Percentiles rank a stretch among this genome's conserved stretches.
Conservation (phyloP, 2,113 vertebrate species). For the Poeciliopsis retropinna region DNA sequence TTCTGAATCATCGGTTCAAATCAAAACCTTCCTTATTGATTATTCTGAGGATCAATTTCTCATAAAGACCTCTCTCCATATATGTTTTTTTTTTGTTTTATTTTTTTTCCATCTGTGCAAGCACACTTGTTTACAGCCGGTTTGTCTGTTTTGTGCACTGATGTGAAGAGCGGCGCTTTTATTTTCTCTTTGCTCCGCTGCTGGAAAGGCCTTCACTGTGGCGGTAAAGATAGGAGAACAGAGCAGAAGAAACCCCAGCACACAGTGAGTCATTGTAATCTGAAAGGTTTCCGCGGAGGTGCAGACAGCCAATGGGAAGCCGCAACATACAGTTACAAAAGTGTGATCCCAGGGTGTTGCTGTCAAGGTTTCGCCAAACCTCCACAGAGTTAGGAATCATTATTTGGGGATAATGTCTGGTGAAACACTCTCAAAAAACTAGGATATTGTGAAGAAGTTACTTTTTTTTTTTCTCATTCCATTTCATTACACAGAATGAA, state of each 20-base stretch:
- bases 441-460: no score
- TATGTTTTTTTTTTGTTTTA: no score
- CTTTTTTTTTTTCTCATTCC: no score
- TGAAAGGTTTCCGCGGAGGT: conserved; percentile 49
- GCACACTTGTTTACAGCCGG: background rate
- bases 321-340: conserved; percentile 29
- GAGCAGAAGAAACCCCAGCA: conserved; percentile 23
- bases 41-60: no score
- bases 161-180: background rate
- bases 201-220: conserved; percentile 29
- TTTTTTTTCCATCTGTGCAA: no score
- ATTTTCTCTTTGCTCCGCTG: background rate
- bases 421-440: no score
- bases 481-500: no score
- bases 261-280: conserved; percentile 28
- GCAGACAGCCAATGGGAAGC: conserved; percentile 42
- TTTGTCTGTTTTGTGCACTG: background rate
- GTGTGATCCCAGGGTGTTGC: conserved; percentile 7
- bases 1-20: conserved; percentile 47
- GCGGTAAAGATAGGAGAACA: conserved; percentile 21
- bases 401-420: background rate
- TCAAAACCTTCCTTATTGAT: conserved; percentile 19
- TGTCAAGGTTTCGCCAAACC: conserved; percentile 43
- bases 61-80: no score
- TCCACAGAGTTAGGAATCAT: background rate